Conservation (phyloP, 2,888 invertebrate species). For the Trichopria drosophilae region DNA sequence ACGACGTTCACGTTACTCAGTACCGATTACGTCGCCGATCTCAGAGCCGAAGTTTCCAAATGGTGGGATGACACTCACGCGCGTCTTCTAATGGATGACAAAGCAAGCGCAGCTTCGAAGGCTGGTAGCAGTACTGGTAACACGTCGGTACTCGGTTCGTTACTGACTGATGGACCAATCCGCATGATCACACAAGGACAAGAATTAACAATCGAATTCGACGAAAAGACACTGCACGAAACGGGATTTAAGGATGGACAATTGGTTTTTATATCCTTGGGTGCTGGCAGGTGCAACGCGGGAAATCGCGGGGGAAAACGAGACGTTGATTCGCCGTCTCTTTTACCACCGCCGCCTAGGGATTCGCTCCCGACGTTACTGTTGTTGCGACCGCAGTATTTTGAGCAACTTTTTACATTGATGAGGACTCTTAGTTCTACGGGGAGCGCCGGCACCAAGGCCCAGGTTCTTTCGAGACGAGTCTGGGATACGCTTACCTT, state of each 20-base stretch:
- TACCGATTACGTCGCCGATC: conserved; percentile 87
- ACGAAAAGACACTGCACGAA: conserved; percentile 85
- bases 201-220: conserved; percentile 88
- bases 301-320: conserved; percentile 61
- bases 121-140: conserved; percentile 34
- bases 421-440: conserved; percentile 89
- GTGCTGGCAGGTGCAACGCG: conserved; percentile 68
- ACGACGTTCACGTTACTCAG: conserved; percentile 79
- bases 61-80: conserved; percentile 78
- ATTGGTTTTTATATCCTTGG: conserved; percentile 88
- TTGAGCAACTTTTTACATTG: conserved; percentile 85
- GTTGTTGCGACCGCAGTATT: conserved; percentile 82
- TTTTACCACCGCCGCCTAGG: conserved; percentile 83
- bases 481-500: conserved; percentile 95
- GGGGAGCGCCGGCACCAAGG: conserved; percentile 65
- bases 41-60: conserved; percentile 91
- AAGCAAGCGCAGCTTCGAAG: conserved; percentile 36
- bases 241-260: conserved; percentile 94
- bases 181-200: conserved; percentile 93
- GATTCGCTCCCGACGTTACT: conserved; percentile 84
- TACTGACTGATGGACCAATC: conserved; percentile 81
- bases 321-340: conserved; percentile 81
- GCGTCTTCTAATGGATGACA: conserved; percentile 40
- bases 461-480: conserved; percentile 71
- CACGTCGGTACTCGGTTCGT: conserved; percentile 63